phyloP scores from a whole-genome alignment of 2,113 vertebrate species.

The Felis catus region DNA sequence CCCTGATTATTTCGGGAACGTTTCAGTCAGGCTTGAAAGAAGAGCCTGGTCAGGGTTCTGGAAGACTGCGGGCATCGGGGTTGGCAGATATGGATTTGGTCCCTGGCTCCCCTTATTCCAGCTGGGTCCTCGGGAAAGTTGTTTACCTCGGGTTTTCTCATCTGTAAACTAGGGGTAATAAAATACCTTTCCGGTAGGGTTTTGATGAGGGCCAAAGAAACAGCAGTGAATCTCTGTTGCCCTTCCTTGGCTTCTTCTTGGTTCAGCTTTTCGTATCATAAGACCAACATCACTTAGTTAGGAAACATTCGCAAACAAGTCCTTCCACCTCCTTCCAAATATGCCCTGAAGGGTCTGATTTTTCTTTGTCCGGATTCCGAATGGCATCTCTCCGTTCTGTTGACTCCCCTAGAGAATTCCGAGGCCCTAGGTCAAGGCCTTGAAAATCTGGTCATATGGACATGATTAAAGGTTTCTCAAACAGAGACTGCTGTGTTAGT shows the following conservation, averaged over 20 bases:
- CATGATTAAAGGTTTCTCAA: constrained; percentile 8
- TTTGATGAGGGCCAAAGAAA: not conserved
- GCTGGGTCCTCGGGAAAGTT: not conserved
- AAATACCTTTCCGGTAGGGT: not conserved
- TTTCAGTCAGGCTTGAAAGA: not conserved
- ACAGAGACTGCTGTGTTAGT: not conserved
- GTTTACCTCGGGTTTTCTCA: not conserved
- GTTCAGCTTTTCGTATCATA: not conserved
- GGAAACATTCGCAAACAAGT: not conserved
- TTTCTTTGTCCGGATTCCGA: not conserved
- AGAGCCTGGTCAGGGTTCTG: not conserved
- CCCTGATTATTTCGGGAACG: not conserved
- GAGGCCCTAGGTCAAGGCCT: not conserved
- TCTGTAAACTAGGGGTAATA: not conserved
- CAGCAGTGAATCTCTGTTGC: not conserved
- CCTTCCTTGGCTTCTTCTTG: not conserved
- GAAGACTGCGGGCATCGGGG: accelerated
- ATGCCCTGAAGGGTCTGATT: not conserved
- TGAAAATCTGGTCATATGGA: not conserved
- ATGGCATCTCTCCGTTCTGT: not conserved
- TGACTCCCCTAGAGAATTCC: not conserved
- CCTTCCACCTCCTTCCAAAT: not conserved
- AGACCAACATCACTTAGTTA: not conserved
- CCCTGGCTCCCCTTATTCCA: not conserved
- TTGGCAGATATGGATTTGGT: not conserved